Conservation (phyloP, 2,888 invertebrate species). For the Tipula unca region DNA sequence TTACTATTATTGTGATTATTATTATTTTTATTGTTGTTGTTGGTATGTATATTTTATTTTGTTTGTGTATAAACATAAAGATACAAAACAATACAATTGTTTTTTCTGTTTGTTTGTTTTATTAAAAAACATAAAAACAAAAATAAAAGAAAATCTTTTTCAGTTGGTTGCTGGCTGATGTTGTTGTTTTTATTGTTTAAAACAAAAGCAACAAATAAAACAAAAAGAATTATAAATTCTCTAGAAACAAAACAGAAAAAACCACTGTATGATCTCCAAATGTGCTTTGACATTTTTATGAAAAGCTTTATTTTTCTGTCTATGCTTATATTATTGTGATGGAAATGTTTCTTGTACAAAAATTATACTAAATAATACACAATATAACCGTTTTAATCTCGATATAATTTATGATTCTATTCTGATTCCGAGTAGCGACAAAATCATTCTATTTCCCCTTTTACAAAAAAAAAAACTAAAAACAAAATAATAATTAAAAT, state of each 20-base stretch:
- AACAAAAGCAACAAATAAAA: not conserved
- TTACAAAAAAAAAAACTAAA: no score
- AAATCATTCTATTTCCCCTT: not conserved
- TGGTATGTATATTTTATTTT: not conserved
- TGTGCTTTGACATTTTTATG: not conserved
- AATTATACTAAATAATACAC: not conserved
- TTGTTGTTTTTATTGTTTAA: not conserved
- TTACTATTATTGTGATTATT: not conserved
- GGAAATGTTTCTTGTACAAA: not conserved
- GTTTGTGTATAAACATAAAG: not conserved
- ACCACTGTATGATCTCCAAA: not conserved
- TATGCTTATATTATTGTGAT: not conserved
- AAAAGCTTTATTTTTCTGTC: not conserved
- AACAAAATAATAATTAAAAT: not conserved
- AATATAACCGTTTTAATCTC: not conserved
- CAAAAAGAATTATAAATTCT: not conserved
- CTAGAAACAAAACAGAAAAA: not conserved
- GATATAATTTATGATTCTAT: not conserved
- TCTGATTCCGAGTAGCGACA: not conserved
- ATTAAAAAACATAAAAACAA: not conserved
- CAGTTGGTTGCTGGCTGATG: not conserved
- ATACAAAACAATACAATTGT: not conserved
- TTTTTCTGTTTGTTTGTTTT: not conserved
- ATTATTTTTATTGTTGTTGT: not conserved
- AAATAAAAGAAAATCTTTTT: not conserved